phyloP scores from a whole-genome alignment of 2,113 vertebrate genomes.

The Synchiropus splendidus region DNA sequence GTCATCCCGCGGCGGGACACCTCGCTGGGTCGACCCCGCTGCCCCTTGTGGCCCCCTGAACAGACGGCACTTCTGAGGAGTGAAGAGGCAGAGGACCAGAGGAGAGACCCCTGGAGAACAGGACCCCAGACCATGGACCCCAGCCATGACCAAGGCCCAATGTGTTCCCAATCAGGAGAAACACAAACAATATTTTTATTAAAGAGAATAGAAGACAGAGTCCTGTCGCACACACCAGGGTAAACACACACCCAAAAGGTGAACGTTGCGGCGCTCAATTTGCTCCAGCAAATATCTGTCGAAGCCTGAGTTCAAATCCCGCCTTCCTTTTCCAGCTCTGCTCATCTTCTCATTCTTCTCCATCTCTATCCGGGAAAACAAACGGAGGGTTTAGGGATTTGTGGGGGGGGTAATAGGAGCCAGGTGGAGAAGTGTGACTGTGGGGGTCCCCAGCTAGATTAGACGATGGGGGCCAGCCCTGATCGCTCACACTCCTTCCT shows the following conservation, averaged over 20 bases:
- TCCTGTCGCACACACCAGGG: constrained; percentile 54
- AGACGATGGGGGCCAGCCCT: constrained; percentile 20
- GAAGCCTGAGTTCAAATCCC: too few species aligned
- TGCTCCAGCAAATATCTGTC: too few species aligned
- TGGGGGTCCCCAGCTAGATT: constrained; percentile 61
- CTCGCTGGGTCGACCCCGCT: constrained; percentile 71
- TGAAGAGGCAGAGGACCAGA: constrained; percentile 76
- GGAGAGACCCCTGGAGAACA: constrained; percentile 79
- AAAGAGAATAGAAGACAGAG: constrained; percentile 72
- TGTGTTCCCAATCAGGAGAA: constrained; percentile 95
- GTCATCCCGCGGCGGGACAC: constrained; percentile 83
- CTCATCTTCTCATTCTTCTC: constrained; percentile 34
- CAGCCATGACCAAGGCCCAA: constrained; percentile 71
- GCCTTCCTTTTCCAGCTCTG: constrained; percentile 36
- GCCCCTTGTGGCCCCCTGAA: constrained; percentile 64
- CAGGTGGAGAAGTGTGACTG: constrained; percentile 64
- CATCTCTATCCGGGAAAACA: constrained; percentile 64
- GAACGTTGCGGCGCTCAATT: too few species aligned
- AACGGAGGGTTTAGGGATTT: constrained; percentile 66
- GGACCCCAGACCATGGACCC: constrained; percentile 69
- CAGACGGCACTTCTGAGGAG: constrained; percentile 87
- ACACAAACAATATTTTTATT: constrained; percentile 95
- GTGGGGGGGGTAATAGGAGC: constrained; percentile 59
- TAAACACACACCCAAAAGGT: constrained; percentile 46
- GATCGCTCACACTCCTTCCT: constrained; percentile 57